Evolutionary conservation across 2,888 invertebrate genomes (phyloP).

Genomic region (Tetragnatha montana): DNA sequence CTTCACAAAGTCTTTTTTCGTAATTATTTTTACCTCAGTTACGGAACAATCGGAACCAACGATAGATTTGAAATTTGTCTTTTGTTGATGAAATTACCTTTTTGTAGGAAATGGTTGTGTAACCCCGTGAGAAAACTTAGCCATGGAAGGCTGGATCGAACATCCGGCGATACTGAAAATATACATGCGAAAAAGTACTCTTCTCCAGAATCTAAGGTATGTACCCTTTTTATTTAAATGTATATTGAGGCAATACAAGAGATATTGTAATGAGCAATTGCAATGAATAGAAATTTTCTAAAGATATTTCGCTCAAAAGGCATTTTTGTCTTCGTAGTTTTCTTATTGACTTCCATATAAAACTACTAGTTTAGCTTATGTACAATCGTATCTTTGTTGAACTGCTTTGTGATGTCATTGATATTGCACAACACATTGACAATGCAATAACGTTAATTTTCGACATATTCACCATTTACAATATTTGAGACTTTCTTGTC

Average conservation of each 20-base stretch:
- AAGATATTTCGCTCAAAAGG: too few species aligned
- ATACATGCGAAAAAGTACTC: conserved; percentile 70
- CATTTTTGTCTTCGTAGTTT: too few species aligned
- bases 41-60: too few species aligned
- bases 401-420: too few species aligned
- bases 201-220: conserved; percentile 48
- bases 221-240: background rate
- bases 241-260: background rate
- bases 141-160: conserved; percentile 84
- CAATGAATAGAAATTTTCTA: background rate
- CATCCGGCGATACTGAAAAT: conserved; percentile 70
- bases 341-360: too few species aligned
- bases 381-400: too few species aligned
- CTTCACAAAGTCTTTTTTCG: background rate
- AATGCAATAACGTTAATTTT: too few species aligned
- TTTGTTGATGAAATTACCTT: background rate
- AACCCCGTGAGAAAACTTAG: conserved; percentile 91
- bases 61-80: background rate
- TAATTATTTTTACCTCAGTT: background rate
- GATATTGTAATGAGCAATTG: background rate
- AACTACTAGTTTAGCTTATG: too few species aligned
- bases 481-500: too few species aligned
- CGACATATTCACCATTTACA: too few species aligned
- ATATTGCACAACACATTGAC: too few species aligned
- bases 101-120: conserved; percentile 88